Base-by-base conservation (phyloP, 2,888 invertebrate genomes). In the Argyra leucocephala region DNA sequence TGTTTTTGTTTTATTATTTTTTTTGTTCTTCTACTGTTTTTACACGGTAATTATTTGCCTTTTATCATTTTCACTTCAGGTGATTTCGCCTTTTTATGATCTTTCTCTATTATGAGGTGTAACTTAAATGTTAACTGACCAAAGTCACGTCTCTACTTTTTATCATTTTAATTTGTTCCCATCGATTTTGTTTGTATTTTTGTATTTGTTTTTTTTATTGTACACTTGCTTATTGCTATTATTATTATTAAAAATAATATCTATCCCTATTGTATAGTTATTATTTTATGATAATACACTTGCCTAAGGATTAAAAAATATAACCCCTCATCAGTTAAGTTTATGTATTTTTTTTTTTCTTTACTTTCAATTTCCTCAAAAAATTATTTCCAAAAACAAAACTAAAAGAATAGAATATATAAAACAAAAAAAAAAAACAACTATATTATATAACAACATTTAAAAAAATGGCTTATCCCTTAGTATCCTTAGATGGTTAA, bases 151-250 rank as follows among this genome's bases (percentile, higher is more conserved):
- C 48, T 48, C 48, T 12, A 15, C 1, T n/a, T 48, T 31, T 48
- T 48, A 48, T 48, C 48, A 48, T 48, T 48, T 48, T 48, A 48
- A 48, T 48, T 48, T 48, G 48, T 48, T 48, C 48, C 18, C 18
- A 48, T 48, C 48, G 48, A 48, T 48, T 48, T 48, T 48, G 48
- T 48, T 48, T 5, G 12, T 15, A 18, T 48, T 2, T 48, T 48
- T 18, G 12, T 48, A 2, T 48, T 48, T n/a, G 2, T 15, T 48
- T 15, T 31, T 31, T 6, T 31, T 31, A 31, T 31, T 6, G 31
- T 31, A 26, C 9, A 26, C 26, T 9, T 37, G 12, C 37, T 37
- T 37, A n/a, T 37, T 37, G 37, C 18, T 18, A 3, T 48, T 48
- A 18, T 48, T 48, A 48, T 18, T 48, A 18, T 48, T 18, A 48